Percentiles rank a stretch among this genome's conserved stretches.
Conservation (phyloP, 2,888 invertebrate genomes). For the Rhingia rostrata region DNA sequence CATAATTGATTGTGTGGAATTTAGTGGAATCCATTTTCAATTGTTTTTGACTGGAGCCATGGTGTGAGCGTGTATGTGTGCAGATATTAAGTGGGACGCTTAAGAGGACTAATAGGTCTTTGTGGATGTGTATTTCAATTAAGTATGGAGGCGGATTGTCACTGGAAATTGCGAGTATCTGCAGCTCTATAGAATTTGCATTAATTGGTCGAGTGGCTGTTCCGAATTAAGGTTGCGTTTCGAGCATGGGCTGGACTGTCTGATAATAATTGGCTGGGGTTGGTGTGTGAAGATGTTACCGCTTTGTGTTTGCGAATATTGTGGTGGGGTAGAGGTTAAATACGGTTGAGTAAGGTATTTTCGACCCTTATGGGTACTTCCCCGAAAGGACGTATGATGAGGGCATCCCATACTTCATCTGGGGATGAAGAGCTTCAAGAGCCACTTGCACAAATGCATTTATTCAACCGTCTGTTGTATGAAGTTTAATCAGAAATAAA, state of each 20-base stretch:
- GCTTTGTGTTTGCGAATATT: no score
- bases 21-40: slow-evolving; percentile 55
- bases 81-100: slow-evolving; percentile 50
- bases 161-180: slow-evolving; percentile 16
- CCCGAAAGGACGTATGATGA: no score
- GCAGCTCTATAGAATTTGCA: not conserved
- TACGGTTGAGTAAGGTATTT: no score
- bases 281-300: no score
- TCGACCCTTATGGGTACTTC: no score
- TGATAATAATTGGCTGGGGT: not conserved
- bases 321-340: no score
- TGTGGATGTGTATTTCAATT: slow-evolving; percentile 22
- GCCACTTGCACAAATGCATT: no score
- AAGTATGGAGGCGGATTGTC: slow-evolving; percentile 5
- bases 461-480: no score
- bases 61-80: slow-evolving; percentile 24
- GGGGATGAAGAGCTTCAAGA: no score
- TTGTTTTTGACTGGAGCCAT: slow-evolving; percentile 27
- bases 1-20: slow-evolving; percentile 63
- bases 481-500: no score
- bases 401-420: no score
- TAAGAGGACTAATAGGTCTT: slow-evolving; percentile 43
- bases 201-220: slow-evolving; percentile 14
- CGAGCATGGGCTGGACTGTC: not conserved
- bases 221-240: not conserved